These are phyloP conservation scores for Notechis scutatus DNA, from an alignment of 2,113 vertebrate species.

Conservation along the genomic window DNA sequence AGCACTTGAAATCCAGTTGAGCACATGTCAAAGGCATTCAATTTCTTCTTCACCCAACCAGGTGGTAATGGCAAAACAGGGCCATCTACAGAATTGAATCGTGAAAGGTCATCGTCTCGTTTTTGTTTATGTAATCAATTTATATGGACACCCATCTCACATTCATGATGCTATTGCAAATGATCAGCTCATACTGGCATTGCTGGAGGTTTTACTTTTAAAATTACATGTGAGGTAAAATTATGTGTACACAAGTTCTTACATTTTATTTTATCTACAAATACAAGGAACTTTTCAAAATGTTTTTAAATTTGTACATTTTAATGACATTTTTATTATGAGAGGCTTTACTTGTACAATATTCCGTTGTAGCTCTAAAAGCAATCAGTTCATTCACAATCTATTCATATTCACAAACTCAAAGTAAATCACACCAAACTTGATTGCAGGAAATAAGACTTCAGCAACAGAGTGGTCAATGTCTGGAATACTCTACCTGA, in stretches of 20 bases:
- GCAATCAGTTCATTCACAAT: not conserved
- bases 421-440: no score
- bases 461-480: no score
- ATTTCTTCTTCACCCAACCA: not conserved
- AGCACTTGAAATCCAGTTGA: not conserved
- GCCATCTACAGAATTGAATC: not conserved
- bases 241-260: not conserved
- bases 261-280: not conserved
- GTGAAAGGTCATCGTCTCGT: not conserved
- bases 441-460: no score
- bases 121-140: not conserved
- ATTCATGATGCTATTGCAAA: not conserved
- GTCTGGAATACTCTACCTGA: no score
- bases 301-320: not conserved
- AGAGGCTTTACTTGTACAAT: not conserved
- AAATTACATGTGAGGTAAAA: not conserved
- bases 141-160: not conserved
- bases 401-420: no score
- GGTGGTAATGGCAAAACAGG: not conserved
- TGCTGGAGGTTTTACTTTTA: not conserved
- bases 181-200: not conserved
- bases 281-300: not conserved
- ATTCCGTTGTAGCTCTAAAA: not conserved
- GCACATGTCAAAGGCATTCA: not conserved
- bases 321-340: not conserved